Percentiles rank a stretch among this genome's conserved stretches.
These are phyloP conservation scores for Pristionchus pacificus DNA, from an alignment of 1,140 invertebrate genomes.

Conservation along the genomic window DNA sequence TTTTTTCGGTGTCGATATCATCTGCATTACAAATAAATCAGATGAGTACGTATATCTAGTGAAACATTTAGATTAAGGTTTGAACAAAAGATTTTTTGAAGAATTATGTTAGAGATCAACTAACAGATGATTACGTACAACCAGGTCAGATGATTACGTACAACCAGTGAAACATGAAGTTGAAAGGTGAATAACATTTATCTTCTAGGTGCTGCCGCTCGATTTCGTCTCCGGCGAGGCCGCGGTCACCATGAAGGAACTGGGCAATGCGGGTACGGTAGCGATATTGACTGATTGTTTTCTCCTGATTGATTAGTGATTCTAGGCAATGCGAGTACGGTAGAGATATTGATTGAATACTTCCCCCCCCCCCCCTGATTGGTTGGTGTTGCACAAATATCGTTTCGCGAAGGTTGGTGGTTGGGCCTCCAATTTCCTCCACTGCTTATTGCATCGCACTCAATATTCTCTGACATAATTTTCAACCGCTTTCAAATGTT, in stretches of 20 bases:
- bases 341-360: not conserved
- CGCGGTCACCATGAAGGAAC: not conserved
- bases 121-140: not conserved
- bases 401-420: not conserved
- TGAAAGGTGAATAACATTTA: not conserved
- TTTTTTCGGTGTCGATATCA: too few species aligned
- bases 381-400: not conserved
- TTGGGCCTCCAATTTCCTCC: not conserved
- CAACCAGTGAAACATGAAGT: not conserved
- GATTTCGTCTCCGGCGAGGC: slow-evolving; percentile 1
- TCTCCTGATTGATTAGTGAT: not conserved
- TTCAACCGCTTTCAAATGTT: not conserved
- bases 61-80: not conserved
- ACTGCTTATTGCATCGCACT: too few species aligned
- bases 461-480: too few species aligned
- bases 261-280: slow-evolving; percentile 2
- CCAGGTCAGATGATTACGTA: not conserved
- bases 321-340: not conserved
- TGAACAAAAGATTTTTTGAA: not conserved
- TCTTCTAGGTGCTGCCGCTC: not conserved
- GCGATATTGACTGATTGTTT: not conserved
- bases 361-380: not conserved
- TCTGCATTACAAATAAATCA: too few species aligned
- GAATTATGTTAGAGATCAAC: not conserved
- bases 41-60: not conserved